These are phyloP conservation scores for Antechinus flavipes DNA, from an alignment of 2,113 vertebrate species.

Conservation along the genomic window DNA sequence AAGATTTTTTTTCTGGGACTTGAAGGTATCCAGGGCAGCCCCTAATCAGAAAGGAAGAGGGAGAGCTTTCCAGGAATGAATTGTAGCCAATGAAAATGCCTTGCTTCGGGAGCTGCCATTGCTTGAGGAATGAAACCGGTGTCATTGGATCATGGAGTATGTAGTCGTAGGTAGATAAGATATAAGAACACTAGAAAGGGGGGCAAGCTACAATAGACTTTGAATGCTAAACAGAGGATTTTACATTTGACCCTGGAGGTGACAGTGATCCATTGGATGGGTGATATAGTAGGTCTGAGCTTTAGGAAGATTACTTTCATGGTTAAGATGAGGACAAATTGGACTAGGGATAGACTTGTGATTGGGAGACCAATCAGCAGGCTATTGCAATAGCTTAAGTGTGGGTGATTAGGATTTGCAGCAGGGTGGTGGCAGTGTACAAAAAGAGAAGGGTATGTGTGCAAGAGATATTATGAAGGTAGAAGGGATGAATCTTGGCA, in stretches of 20 bases:
- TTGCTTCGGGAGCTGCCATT: neutral
- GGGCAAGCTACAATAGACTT: neutral
- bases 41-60: neutral
- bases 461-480: neutral
- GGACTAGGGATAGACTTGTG: neutral
- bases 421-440: neutral
- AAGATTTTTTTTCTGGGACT: neutral
- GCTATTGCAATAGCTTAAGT: neutral
- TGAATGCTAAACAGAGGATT: neutral
- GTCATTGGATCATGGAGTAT: neutral
- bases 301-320: neutral
- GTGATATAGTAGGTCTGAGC: neutral
- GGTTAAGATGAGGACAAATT: neutral
- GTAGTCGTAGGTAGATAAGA: neutral
- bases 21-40: neutral
- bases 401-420: neutral
- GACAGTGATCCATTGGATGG: neutral
- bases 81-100: neutral
- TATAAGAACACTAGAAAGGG: neutral
- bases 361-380: neutral
- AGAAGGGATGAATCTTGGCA: neutral
- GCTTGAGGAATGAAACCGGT: neutral
- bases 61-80: neutral
- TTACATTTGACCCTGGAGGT: neutral
- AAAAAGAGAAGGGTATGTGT: neutral